A percentile compares a stretch with the other conserved stretches of the same genome.
Conservation (phyloP, 2,888 invertebrate species). For the Cataglyphis albicans region DNA sequence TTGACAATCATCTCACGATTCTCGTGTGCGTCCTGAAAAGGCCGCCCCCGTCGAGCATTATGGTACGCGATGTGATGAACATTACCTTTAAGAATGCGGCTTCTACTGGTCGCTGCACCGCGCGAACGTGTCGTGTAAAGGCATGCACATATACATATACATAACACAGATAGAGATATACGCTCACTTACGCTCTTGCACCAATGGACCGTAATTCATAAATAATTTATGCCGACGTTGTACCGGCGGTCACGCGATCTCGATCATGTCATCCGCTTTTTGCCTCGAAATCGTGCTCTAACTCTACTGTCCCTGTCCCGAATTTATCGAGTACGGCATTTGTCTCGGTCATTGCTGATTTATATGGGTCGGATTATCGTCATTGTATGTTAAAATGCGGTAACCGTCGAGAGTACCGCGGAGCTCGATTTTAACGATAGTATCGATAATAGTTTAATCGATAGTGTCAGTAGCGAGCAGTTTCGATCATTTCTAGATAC, state of each 20-base stretch:
- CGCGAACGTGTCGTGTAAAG: not conserved
- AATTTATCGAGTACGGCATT: constrained; percentile 10
- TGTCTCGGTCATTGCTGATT: constrained; percentile 33
- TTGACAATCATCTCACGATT: constrained; percentile 23
- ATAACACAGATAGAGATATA: not conserved
- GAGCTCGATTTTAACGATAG: not conserved
- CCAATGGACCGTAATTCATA: constrained; percentile 58
- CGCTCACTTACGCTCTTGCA: not conserved
- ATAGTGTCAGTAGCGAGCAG: not conserved
- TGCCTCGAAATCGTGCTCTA: constrained; percentile 19
- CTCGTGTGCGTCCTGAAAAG: not conserved
- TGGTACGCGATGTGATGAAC: constrained; percentile 44
- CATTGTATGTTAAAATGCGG: constrained; percentile 27
- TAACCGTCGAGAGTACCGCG: not conserved
- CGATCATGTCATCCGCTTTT: constrained; percentile 64
- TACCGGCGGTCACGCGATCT: constrained; percentile 64
- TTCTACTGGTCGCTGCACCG: not conserved
- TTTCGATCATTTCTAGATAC: not conserved
- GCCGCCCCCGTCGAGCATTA: not conserved
- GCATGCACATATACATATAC: not conserved
- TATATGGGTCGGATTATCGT: constrained; percentile 7
- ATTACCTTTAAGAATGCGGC: constrained; percentile 36
- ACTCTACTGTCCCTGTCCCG: constrained; percentile 19
- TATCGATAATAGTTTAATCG: not conserved
- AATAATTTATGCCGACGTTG: constrained; percentile 65